Percentiles rank a stretch among this genome's conserved stretches.
phyloP scores from a whole-genome alignment of 2,888 invertebrate genomes.

The Phyllotreta cruciferae region DNA sequence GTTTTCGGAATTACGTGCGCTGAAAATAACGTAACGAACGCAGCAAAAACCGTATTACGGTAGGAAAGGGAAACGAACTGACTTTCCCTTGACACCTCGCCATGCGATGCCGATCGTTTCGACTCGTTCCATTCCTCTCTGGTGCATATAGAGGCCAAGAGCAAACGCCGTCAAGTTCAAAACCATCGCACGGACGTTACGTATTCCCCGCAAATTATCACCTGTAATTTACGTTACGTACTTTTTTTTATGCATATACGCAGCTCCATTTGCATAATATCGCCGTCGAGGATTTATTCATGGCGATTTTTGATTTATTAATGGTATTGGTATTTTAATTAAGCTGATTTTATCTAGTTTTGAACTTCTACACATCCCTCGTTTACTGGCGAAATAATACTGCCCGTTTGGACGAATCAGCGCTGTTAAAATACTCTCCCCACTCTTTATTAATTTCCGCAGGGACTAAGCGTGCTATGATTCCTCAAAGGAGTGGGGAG shows the following conservation, averaged over 20 bases:
- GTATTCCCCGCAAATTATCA: slow-evolving; percentile 28
- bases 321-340: no score
- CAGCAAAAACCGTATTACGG: slow-evolving; percentile 20
- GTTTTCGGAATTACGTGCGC: slow-evolving; percentile 33
- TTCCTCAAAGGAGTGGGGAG: no score
- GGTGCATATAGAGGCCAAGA: slow-evolving; percentile 50
- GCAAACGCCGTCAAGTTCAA: slow-evolving; percentile 47
- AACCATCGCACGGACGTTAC: slow-evolving; percentile 35
- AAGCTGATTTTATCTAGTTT: no score
- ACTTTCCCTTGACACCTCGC: slow-evolving; percentile 39
- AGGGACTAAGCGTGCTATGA: no score
- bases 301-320: no score
- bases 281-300: no score
- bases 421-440: no score
- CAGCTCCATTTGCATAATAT: slow-evolving; percentile 6
- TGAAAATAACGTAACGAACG: slow-evolving; percentile 15
- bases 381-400: no score
- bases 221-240: not conserved
- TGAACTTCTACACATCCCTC: no score
- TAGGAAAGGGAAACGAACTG: slow-evolving; percentile 39
- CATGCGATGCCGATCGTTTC: slow-evolving; percentile 9
- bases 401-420: no score
- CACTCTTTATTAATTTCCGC: no score
- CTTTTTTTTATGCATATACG: slow-evolving; percentile 11
- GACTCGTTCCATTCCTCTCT: slow-evolving; percentile 34